These are phyloP conservation scores for Gastracanthus pulcherrimus DNA, from an alignment of 2,888 invertebrate genomes.

Conservation along the genomic window DNA sequence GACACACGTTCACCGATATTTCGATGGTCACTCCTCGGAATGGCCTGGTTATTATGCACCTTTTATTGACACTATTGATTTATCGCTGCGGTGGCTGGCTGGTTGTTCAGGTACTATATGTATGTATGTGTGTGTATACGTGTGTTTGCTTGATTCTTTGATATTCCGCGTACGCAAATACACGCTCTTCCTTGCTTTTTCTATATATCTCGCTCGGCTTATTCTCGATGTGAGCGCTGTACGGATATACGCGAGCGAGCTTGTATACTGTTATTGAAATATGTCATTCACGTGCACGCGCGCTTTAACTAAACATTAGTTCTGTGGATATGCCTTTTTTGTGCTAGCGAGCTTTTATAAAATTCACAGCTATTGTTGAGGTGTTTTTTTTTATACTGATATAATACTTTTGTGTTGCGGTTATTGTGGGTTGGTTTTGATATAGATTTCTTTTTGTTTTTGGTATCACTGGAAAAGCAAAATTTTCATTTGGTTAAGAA, in stretches of 20 bases:
- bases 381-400: background rate
- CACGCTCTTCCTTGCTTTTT: no score
- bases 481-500: background rate
- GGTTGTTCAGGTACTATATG: background rate
- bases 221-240: background rate
- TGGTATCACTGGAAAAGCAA: slow-evolving; percentile 12
- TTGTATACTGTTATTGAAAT: slow-evolving; percentile 30
- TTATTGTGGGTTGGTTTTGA: background rate
- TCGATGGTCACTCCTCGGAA: slow-evolving; percentile 41
- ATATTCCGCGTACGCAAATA: no score
- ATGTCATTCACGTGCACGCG: slow-evolving; percentile 21
- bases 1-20: slow-evolving; percentile 29
- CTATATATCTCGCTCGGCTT: background rate
- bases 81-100: slow-evolving; percentile 2
- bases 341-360: background rate
- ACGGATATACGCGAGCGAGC: background rate
- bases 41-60: slow-evolving; percentile 48
- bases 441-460: background rate
- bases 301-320: slow-evolving; percentile 10
- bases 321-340: background rate
- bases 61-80: slow-evolving; percentile 52
- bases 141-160: background rate
- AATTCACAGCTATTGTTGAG: background rate
- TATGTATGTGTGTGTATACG: background rate
- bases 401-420: background rate